phyloP scores from a whole-genome alignment of 2,113 vertebrate species.

The Asarcornis scutulata region DNA sequence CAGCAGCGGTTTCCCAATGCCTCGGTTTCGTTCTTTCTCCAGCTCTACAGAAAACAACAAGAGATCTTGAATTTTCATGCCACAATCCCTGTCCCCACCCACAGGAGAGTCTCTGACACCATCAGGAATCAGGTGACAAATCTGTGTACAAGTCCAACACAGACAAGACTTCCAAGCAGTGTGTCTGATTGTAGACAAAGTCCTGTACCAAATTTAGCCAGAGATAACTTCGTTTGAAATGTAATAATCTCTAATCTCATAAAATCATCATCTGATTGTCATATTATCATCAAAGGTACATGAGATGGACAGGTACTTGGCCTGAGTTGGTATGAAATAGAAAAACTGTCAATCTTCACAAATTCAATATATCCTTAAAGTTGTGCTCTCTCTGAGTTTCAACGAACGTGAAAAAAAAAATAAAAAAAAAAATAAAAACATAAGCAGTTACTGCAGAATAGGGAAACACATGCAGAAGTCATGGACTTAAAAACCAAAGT shows the following conservation, averaged over 20 bases:
- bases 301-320: neutral
- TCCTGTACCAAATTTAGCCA: neutral
- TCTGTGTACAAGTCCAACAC: fast-evolving
- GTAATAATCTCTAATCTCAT: fast-evolving
- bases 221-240: neutral
- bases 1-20: conserved; percentile 87
- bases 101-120: fast-evolving
- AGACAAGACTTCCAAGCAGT: neutral
- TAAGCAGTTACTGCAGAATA: neutral
- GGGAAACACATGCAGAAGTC: fast-evolving
- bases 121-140: too few relatives aligned
- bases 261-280: neutral
- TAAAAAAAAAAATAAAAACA: neutral
- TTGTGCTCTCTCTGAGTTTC: neutral
- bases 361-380: neutral
- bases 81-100: neutral
- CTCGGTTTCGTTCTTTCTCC: conserved; percentile 84
- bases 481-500: fast-evolving
- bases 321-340: neutral
- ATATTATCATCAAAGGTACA: too few relatives aligned
- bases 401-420: neutral
- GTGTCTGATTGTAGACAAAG: neutral
- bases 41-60: conserved; percentile 74
- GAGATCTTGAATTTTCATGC: neutral
- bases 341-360: neutral